Conservation (phyloP, 2,797 vertebrate genomes). For the Eurystomus glaucurus region DNA sequence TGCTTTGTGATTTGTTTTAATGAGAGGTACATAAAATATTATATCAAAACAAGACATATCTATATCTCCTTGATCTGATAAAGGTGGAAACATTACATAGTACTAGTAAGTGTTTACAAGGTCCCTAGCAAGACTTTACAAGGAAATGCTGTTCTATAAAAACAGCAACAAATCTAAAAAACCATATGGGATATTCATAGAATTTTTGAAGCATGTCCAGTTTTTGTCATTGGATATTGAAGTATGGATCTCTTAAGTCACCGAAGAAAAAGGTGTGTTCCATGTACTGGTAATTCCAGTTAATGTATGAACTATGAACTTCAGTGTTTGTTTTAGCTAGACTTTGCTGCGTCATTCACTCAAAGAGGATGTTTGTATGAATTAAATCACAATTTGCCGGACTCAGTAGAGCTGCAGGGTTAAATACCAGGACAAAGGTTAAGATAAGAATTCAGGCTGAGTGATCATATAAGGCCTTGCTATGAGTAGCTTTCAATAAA, state of each 20-base stretch:
- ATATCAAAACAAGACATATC: not conserved
- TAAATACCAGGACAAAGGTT: not conserved
- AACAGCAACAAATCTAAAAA: not conserved
- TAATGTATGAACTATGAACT: not conserved
- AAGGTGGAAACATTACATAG: not conserved
- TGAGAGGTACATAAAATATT: not conserved
- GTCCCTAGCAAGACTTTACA: not conserved
- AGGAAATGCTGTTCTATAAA: not conserved
- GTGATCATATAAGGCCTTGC: not conserved
- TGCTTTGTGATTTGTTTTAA: not conserved
- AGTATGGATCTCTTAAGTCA: not conserved
- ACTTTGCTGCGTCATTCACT: not conserved
- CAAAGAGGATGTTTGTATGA: not conserved
- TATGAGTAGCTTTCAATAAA: not conserved
- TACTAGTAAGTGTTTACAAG: not conserved
- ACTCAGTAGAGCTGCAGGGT: not conserved
- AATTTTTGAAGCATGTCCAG: not conserved
- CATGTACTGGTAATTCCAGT: not conserved
- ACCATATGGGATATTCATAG: not conserved
- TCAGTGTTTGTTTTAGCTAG: not conserved
- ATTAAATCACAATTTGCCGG: not conserved
- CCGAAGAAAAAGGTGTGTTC: not conserved
- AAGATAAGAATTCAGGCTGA: not conserved
- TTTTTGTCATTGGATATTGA: not conserved
- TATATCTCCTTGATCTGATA: not conserved